A percentile compares a stretch with the other conserved stretches of the same genome.
phyloP scores from a whole-genome alignment of 1,140 invertebrate species.

The Leptoteleia sp. region DNA sequence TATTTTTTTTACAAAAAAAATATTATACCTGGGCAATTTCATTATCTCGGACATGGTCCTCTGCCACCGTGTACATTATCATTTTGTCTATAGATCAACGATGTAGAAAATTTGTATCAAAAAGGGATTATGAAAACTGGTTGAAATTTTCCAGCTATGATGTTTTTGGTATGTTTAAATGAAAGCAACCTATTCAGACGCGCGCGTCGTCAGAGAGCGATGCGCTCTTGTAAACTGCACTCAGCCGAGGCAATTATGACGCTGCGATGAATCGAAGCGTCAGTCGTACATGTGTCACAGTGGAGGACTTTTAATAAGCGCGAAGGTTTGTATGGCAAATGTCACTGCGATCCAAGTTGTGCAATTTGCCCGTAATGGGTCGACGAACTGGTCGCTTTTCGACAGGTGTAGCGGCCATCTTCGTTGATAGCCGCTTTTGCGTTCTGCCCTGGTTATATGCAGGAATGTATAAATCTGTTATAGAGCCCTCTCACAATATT shows the following conservation, averaged over 20 bases:
- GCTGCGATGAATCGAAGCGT: constrained; percentile 31
- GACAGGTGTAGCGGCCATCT: constrained; percentile 67
- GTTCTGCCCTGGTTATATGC: constrained; percentile 45
- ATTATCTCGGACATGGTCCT: constrained; percentile 78
- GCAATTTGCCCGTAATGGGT: constrained; percentile 42
- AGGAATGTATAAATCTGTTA: constrained; percentile 49
- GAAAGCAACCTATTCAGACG: constrained; percentile 1
- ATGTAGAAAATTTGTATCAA: constrained; percentile 44
- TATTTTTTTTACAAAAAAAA: too few relatives aligned
- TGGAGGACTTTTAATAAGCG: constrained; percentile 21
- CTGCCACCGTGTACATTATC: constrained; percentile 80
- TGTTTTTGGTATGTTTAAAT: neutral
- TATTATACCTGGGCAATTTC: constrained; percentile 80
- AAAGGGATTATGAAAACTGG: constrained; percentile 3
- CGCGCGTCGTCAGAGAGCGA: constrained; percentile 16
- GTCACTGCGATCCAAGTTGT: constrained; percentile 31
- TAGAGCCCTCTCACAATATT: constrained; percentile 15
- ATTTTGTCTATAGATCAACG: constrained; percentile 65
- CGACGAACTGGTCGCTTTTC: constrained; percentile 50
- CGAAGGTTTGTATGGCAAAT: constrained; percentile 10
- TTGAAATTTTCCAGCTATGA: too few relatives aligned
- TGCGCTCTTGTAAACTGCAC: constrained; percentile 26
- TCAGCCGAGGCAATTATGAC: constrained; percentile 21
- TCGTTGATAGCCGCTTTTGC: constrained; percentile 53
- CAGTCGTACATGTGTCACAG: constrained; percentile 45